Evolutionary conservation across 2,113 vertebrate species (phyloP).

Genomic region (Calyptommatus sinebrachiatus): DNA sequence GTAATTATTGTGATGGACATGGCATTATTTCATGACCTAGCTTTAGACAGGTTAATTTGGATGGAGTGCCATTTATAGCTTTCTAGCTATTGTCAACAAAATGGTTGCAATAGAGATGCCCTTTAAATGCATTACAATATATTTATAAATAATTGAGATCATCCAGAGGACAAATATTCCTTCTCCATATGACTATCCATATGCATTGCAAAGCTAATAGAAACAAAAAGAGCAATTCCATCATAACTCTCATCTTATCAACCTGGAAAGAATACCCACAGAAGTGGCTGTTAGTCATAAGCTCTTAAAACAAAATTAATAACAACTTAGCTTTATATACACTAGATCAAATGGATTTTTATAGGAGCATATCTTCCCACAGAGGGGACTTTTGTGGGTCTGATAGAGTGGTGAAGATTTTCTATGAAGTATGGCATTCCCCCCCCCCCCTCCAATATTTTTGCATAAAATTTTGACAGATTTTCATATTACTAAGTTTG

Average conservation of each 20-base stretch:
- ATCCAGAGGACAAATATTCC: slow-evolving; percentile 61
- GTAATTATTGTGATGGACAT: slow-evolving; percentile 15
- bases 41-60: neutral
- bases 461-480: neutral
- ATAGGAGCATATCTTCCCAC: neutral
- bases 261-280: neutral
- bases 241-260: slow-evolving; percentile 33
- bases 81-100: slow-evolving; percentile 21
- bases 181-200: slow-evolving; percentile 57
- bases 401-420: neutral
- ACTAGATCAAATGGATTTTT: neutral
- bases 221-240: slow-evolving; percentile 32
- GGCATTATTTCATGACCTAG: neutral
- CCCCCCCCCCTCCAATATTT: neutral
- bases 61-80: neutral
- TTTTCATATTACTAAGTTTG: neutral
- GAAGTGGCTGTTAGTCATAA: neutral
- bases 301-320: neutral
- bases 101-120: slow-evolving; percentile 46
- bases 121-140: slow-evolving; percentile 56
- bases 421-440: neutral
- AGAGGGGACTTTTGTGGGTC: neutral
- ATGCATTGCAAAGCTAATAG: slow-evolving; percentile 52
- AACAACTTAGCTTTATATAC: neutral
- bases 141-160: slow-evolving; percentile 61